Base-by-base conservation (phyloP, 2,888 invertebrate genomes). In the Ellobium chinense region DNA sequence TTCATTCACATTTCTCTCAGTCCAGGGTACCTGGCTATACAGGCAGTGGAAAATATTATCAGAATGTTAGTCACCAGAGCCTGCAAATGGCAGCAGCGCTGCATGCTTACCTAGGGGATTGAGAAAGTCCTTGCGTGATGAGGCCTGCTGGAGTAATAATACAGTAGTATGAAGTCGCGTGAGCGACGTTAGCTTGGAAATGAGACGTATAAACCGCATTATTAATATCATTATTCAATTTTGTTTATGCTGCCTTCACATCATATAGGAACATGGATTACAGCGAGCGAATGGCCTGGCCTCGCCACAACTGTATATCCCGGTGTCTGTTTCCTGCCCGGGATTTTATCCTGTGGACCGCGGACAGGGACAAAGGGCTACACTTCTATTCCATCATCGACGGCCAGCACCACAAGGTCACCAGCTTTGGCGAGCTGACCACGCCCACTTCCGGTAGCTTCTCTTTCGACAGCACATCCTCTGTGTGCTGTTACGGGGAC, bases 361-460 rank as follows among this genome's bases (percentile, higher is more conserved):
- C 80, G 0, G 75, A 80, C 80, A 37, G 80, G 1, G 80, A 80
- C 75, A 80, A 80, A 37, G 80, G 80, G 0, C 80, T 80, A 24
- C 80, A 80, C 70, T 74, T 80, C 69, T 75, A 75, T 39, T 80
- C 80, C 80, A 80, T 80, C 74, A 75, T 75, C 1, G 80, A 80
- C 37, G 80, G 80, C 54, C 37, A 37, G 5, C 80, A 80, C 70
- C 74, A 80, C 69, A 75, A 80, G 75, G 68, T 80, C 24, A 75
- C 75, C 75, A 75, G 58, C 69, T 80, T 80, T 29, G 72, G 74
- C 5, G 74, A 80, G 39, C 72, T 68, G 12, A 70, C 68, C 39
- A 39, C 68, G 0, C 62, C 66, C 31, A 70, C 70, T 14, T 34
- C 78, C 27, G 54, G 65, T 9, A 37, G 54, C 21, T 80, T 80